Percentiles rank a stretch among this genome's conserved stretches.
Evolutionary conservation across 2,888 invertebrate genomes (phyloP).

Genomic region (Caenorhabditis angaria): DNA sequence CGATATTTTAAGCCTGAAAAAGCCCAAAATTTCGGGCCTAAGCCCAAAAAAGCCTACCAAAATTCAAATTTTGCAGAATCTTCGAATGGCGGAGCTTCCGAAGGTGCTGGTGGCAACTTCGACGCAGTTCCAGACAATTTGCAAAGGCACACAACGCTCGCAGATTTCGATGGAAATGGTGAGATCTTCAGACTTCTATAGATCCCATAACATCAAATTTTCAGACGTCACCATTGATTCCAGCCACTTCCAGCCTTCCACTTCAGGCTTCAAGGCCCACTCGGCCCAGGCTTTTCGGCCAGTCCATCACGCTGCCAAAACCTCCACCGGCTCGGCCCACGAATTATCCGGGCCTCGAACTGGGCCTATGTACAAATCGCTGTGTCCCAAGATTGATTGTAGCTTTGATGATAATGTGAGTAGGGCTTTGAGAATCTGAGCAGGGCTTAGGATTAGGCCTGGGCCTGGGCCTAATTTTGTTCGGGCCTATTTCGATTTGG

Average conservation of each 20-base stretch:
- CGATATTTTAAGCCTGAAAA: too few species aligned
- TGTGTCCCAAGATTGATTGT: constrained; percentile 55
- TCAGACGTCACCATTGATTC: constrained; percentile 30
- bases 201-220: too few species aligned
- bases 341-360: constrained; percentile 39
- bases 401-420: constrained; percentile 48
- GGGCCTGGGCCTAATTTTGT: too few species aligned
- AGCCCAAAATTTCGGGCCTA: too few species aligned
- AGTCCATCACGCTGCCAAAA: constrained; percentile 31
- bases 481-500: neutral
- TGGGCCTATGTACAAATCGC: constrained; percentile 49
- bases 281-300: constrained; percentile 22
- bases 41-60: neutral
- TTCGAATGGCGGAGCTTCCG: constrained; percentile 50
- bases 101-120: constrained; percentile 53
- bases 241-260: constrained; percentile 16
- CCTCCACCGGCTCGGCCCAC: constrained; percentile 9
- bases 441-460: too few species aligned
- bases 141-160: neutral
- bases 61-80: constrained; percentile 39
- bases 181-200: neutral
- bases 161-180: constrained; percentile 41
- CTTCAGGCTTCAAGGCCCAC: constrained; percentile 16
- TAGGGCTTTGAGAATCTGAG: neutral
- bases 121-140: neutral